Base-by-base conservation (phyloP, 2,113 vertebrate genomes). In the Pseudorhombus dupliciocellatus region DNA sequence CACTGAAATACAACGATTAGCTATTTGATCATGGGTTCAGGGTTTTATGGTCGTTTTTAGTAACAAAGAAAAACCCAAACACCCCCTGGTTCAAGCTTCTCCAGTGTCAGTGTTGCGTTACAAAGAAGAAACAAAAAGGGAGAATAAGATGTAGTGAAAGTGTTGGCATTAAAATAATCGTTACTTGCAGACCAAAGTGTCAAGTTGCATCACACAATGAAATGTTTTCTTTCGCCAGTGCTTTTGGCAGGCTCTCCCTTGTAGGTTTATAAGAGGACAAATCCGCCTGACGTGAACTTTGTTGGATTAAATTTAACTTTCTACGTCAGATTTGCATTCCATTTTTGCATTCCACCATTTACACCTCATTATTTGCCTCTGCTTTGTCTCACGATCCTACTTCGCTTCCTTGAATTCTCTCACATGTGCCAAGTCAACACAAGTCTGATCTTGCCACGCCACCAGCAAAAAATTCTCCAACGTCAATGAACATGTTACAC, bases 381-480 rank as follows among this genome's bases (percentile, higher is more conserved):
- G 30, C n/a, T 18, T 21, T 20, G 18, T 48, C 24, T 66, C 28
- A n/a, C 53, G 55, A 28, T 46, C 37, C 12, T 24, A 24, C 44
- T 53, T 59, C 21, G 30, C 51, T 40, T 26, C 15, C 30, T 34
- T 8, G 3, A 40, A 4, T 40, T 12, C 24, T 44, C 40, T 46
- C 12, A 34, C 66, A 37, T 57, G 55, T 61, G 54, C 53, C 10
- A 5, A 48, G 21, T 40, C 48, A 20, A 15, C 66, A 69, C 70
- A 73, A 56, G 81, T 66, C 55, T 42, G 57, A 70, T 73, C 65
- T 70, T 80, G 67, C 74, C 61, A 61, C 15, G 12, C 42, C 7
- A 59, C 51, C 52, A 51, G 65, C 54, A 58, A 80, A 26, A 55
- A 34, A 70, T 44, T 7, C 56, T 14, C 34, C 62, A 70, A 75